These are phyloP conservation scores for Chelonoidis abingdonii DNA, from an alignment of 2,113 vertebrate species.

Conservation along the genomic window DNA sequence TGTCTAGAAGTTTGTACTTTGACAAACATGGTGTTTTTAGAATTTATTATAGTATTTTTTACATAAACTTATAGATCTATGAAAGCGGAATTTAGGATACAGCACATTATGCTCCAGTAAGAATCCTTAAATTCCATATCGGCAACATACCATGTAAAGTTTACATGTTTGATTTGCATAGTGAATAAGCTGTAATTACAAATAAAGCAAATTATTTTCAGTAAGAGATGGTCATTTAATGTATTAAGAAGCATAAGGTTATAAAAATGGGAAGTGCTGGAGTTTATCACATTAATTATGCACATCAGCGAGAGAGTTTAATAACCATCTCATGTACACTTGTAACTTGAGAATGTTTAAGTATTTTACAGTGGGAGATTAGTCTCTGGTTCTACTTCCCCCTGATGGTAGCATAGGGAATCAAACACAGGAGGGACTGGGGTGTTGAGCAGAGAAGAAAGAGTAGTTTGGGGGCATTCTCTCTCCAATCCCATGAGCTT, in stretches of 20 bases:
- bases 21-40: background rate
- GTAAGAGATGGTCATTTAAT: background rate
- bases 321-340: fast-evolving
- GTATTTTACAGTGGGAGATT: background rate
- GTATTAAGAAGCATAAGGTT: background rate
- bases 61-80: background rate
- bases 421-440: background rate
- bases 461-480: background rate
- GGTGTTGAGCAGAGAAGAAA: background rate
- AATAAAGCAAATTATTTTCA: background rate
- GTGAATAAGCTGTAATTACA: background rate
- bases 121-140: background rate
- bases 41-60: background rate
- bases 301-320: background rate
- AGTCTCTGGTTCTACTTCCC: background rate
- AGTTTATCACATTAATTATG: background rate
- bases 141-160: background rate
- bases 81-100: background rate
- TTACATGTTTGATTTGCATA: background rate
- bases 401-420: background rate
- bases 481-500: background rate
- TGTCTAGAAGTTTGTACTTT: background rate
- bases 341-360: background rate
- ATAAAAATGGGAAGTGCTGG: background rate
- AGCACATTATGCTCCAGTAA: fast-evolving